Percentiles rank a stretch among this genome's conserved stretches.
These are phyloP conservation scores for Erethizon dorsatum DNA, from an alignment of 2,797 vertebrate genomes.

Conservation along the genomic window DNA sequence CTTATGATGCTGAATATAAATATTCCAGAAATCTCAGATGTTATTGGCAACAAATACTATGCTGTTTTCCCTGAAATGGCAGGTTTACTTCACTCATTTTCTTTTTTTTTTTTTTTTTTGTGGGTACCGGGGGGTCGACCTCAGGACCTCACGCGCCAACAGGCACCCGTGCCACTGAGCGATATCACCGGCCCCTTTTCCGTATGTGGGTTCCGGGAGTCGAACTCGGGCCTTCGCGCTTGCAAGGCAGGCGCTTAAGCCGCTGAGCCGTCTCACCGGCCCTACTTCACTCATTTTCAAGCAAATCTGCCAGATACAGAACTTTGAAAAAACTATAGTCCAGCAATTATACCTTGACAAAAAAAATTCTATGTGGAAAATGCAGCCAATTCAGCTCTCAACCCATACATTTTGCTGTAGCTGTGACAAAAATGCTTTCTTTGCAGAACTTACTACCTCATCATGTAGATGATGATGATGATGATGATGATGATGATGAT, in stretches of 20 bases:
- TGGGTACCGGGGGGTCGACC: too few relatives aligned
- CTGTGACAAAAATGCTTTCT: neutral
- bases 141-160: too few relatives aligned
- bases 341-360: too few relatives aligned
- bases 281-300: neutral
- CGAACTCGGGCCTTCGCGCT: too few relatives aligned
- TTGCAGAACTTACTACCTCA: neutral
- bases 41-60: neutral
- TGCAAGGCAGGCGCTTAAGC: too few relatives aligned
- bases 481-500: too few relatives aligned
- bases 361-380: neutral
- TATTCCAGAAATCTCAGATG: neutral
- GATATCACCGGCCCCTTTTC: too few relatives aligned
- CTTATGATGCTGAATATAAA: neutral
- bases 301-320: neutral
- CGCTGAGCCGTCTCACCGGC: too few relatives aligned
- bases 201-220: too few relatives aligned
- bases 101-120: too few relatives aligned
- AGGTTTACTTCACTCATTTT: neutral
- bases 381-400: neutral
- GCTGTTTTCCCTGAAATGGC: neutral
- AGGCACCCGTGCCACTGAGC: too few relatives aligned
- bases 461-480: neutral
- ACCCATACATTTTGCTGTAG: too few relatives aligned
- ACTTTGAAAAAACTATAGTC: neutral